Evolutionary conservation across 1,140 invertebrate species (phyloP).

Genomic region (Penaeus japonicus): DNA sequence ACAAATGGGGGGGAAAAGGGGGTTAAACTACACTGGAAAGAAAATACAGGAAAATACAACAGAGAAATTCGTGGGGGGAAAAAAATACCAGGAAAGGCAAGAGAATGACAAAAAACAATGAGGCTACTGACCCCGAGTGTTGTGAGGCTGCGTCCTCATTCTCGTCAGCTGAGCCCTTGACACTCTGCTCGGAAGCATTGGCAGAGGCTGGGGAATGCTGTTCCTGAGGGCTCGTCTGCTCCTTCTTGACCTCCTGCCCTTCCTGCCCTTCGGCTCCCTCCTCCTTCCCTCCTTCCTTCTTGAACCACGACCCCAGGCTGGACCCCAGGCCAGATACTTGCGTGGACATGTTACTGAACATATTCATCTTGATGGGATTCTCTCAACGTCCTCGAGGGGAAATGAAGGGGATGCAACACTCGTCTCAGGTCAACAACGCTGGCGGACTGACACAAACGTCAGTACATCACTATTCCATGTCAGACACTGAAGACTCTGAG

Average conservation of each 20-base stretch:
- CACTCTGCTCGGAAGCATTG: conserved; percentile 32
- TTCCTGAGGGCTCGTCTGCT: conserved; percentile 7
- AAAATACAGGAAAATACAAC: no score
- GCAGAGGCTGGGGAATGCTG: conserved; percentile 34
- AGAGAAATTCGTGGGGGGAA: no score
- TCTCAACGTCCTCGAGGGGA: no score
- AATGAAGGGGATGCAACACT: no score
- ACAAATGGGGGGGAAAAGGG: no score
- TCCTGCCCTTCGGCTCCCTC: neutral
- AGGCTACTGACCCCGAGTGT: conserved; percentile 37
- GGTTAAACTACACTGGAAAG: no score
- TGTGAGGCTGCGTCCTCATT: conserved; percentile 31
- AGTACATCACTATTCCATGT: neutral
- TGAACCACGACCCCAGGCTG: conserved; percentile 47
- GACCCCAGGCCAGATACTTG: conserved; percentile 32
- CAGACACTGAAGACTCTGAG: neutral
- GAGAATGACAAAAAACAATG: no score
- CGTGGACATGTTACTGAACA: conserved; percentile 44
- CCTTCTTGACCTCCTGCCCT: neutral
- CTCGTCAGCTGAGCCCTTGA: conserved; percentile 37
- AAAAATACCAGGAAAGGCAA: no score
- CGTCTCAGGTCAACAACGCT: no score
- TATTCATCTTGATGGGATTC: conserved; percentile 1
- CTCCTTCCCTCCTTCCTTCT: conserved; percentile 28
- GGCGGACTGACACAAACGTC: neutral